These are phyloP conservation scores for Chelonoidis abingdonii DNA, from an alignment of 2,113 vertebrate genomes.

Conservation along the genomic window DNA sequence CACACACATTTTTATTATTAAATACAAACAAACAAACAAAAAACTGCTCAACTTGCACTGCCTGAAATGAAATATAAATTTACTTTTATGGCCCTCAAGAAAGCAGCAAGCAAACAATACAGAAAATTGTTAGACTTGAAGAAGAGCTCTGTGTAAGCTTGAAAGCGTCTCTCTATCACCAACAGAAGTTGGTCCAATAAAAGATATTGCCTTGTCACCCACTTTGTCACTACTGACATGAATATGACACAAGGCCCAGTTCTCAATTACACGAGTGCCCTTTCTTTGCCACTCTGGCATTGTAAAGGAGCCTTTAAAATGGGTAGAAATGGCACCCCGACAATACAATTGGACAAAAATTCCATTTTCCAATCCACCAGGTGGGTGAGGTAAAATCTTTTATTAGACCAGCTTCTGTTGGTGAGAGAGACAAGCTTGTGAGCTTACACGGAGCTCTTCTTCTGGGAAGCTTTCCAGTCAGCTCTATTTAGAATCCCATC, in stretches of 20 bases:
- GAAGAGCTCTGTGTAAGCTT: neutral
- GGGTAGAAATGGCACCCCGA: neutral
- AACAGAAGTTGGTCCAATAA: neutral
- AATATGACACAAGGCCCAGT: neutral
- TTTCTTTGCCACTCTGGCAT: accelerated
- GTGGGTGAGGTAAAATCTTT: neutral
- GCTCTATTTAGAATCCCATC: neutral
- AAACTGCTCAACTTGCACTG: neutral
- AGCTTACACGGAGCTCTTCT: neutral
- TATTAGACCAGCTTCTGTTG: neutral
- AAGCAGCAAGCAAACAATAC: neutral
- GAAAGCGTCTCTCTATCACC: neutral
- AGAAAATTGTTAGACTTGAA: neutral
- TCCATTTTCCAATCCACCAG: neutral
- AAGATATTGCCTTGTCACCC: neutral
- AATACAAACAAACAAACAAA: too few species aligned
- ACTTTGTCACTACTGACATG: neutral
- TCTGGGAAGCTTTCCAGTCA: neutral
- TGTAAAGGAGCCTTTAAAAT: neutral
- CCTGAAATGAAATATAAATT: accelerated
- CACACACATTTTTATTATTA: neutral
- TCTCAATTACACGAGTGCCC: neutral
- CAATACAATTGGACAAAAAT: neutral
- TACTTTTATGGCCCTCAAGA: neutral
- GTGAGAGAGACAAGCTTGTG: neutral